These are phyloP conservation scores for Erpetoichthys calabaricus DNA, from an alignment of 2,797 vertebrate species.

Conservation along the genomic window DNA sequence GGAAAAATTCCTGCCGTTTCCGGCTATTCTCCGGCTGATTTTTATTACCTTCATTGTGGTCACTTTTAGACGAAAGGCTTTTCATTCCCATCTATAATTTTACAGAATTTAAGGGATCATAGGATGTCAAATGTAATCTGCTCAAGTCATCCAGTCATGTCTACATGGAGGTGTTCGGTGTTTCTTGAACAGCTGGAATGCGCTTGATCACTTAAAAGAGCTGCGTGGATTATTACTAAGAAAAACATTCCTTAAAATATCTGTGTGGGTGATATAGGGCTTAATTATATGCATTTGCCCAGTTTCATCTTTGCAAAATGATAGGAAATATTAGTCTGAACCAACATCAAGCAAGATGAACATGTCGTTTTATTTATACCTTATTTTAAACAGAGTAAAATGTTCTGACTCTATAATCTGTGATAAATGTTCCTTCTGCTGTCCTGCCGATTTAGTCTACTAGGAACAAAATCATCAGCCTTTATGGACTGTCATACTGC, in stretches of 20 bases:
- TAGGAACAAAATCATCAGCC: too few species aligned
- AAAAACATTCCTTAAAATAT: background rate
- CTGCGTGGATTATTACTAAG: too few species aligned
- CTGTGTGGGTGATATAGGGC: slow-evolving; percentile 36
- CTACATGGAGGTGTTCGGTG: background rate
- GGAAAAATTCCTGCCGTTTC: slow-evolving; percentile 5
- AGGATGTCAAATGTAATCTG: slow-evolving; percentile 8
- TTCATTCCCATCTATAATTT: background rate
- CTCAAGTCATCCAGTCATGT: background rate
- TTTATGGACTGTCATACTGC: too few species aligned
- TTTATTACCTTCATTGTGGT: slow-evolving; percentile 1
- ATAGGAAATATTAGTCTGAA: too few species aligned
- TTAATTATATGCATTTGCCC: slow-evolving; percentile 52
- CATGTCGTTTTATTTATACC: too few species aligned
- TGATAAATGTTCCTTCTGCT: too few species aligned
- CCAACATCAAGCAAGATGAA: too few species aligned
- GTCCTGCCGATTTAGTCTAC: too few species aligned
- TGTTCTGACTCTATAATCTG: too few species aligned
- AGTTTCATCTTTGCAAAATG: slow-evolving; percentile 14
- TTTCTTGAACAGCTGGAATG: too few species aligned
- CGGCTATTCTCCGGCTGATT: background rate
- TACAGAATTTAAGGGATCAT: background rate
- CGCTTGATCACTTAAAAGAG: too few species aligned
- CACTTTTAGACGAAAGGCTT: slow-evolving; percentile 1
- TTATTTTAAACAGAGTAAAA: too few species aligned